Percentiles rank a stretch among this genome's conserved stretches.
phyloP scores from a whole-genome alignment of 2,113 vertebrate species.

The Pongo pygmaeus region DNA sequence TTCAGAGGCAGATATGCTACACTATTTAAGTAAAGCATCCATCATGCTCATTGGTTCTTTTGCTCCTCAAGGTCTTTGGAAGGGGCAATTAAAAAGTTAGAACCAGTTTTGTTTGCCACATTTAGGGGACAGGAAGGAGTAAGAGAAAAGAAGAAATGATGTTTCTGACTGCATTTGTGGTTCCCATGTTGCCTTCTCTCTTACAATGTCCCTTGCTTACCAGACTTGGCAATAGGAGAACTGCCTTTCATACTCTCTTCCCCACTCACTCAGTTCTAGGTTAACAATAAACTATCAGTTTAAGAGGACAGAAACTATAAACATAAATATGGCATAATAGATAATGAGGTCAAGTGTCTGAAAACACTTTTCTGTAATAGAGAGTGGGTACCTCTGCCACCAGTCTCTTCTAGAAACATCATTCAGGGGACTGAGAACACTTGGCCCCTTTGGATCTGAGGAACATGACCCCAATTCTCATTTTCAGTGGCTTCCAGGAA shows the following conservation, averaged over 20 bases:
- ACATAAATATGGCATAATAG: neutral
- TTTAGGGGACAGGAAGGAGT: neutral
- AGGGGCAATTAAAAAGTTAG: neutral
- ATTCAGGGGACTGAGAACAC: neutral
- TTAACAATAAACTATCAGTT: neutral
- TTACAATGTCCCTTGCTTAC: neutral
- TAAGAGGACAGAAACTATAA: neutral
- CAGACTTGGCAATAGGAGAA: neutral
- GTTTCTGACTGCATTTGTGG: accelerated
- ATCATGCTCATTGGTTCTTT: neutral
- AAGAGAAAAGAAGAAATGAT: neutral
- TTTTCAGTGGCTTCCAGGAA: neutral
- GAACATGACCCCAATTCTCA: neutral
- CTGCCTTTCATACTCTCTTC: neutral
- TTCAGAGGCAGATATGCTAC: neutral
- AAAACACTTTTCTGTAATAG: neutral
- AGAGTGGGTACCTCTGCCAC: neutral
- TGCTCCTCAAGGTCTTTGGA: neutral
- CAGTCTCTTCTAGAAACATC: neutral
- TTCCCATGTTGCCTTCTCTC: too few relatives aligned
- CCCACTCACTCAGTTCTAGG: neutral
- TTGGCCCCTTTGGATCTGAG: neutral
- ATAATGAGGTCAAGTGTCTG: neutral
- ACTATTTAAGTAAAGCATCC: neutral
- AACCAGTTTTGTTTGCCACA: neutral